These are phyloP conservation scores for Diadema setosum DNA, from an alignment of 35 echinoderm and acorn worm species.

Conservation along the genomic window DNA sequence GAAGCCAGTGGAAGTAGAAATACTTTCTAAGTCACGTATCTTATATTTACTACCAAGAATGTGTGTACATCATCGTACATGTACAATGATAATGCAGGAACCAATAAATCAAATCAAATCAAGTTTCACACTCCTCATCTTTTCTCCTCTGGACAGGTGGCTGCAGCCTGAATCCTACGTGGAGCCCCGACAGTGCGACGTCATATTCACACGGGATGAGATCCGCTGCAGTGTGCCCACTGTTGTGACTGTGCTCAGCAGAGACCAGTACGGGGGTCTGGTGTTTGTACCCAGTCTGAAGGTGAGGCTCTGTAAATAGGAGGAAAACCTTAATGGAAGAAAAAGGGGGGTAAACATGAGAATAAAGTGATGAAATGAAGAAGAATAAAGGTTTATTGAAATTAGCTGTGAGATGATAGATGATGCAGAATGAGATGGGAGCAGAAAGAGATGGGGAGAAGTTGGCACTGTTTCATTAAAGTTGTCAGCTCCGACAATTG, in stretches of 20 bases:
- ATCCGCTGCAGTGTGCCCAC: slow-evolving; percentile 81
- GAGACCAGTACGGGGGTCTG: slow-evolving; percentile 87
- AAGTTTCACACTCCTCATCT: no score
- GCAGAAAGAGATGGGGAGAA: neutral
- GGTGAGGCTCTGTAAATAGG: slow-evolving; percentile 2
- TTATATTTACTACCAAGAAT: no score
- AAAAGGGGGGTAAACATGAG: neutral
- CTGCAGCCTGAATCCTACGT: slow-evolving; percentile 94
- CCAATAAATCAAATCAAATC: no score
- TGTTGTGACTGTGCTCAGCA: slow-evolving; percentile 69
- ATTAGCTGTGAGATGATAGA: neutral
- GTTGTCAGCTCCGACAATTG: no score
- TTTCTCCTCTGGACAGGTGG: slow-evolving; percentile 61
- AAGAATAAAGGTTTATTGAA: no score
- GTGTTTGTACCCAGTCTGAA: slow-evolving; percentile 78
- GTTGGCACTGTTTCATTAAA: no score
- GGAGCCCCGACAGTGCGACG: slow-evolving; percentile 92
- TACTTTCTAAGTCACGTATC: no score
- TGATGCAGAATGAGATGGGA: neutral
- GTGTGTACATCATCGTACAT: no score
- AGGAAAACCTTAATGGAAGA: neutral
- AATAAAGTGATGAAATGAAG: neutral
- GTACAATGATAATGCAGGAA: no score
- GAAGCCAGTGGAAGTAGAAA: no score
- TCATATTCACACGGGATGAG: slow-evolving; percentile 66